A percentile compares a stretch with the other conserved stretches of the same genome.
Conservation (phyloP, 2,797 vertebrate genomes). For the Margarornis squamiger region DNA sequence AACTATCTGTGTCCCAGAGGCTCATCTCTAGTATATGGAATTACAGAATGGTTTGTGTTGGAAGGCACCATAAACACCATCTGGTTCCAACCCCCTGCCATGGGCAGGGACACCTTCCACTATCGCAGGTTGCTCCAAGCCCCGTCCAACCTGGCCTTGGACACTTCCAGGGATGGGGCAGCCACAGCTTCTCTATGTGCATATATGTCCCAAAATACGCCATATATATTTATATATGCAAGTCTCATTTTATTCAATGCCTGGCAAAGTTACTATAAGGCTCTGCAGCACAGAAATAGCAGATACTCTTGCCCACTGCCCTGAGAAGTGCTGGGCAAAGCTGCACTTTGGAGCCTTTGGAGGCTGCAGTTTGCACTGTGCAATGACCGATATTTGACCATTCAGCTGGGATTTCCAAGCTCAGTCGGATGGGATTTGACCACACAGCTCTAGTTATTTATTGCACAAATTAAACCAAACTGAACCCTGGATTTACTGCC, state of each 20-base stretch:
- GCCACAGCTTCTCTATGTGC: not conserved
- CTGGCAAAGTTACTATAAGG: not conserved
- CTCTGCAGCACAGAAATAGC: not conserved
- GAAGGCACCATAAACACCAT: not conserved
- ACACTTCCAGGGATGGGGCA: not conserved
- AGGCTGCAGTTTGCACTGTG: not conserved
- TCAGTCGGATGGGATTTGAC: not conserved
- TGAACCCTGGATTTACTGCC: not conserved
- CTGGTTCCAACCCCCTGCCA: not conserved
- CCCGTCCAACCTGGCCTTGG: not conserved
- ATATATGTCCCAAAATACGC: not conserved
- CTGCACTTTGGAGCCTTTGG: not conserved
- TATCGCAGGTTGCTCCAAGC: not conserved
- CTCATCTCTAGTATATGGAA: not conserved
- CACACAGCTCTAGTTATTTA: not conserved
- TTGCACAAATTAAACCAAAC: not conserved
- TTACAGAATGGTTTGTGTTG: not conserved
- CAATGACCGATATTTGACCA: not conserved
- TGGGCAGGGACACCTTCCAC: fast-evolving
- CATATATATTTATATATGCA: not conserved
- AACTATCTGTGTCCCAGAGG: not conserved
- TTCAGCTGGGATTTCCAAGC: not conserved
- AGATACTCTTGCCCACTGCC: not conserved
- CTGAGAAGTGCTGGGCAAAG: not conserved
- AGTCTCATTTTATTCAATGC: not conserved